A percentile compares a stretch with the other conserved stretches of the same genome.
These are phyloP conservation scores for Auanema freiburgensis DNA, from an alignment of 2,888 invertebrate genomes.

Conservation along the genomic window DNA sequence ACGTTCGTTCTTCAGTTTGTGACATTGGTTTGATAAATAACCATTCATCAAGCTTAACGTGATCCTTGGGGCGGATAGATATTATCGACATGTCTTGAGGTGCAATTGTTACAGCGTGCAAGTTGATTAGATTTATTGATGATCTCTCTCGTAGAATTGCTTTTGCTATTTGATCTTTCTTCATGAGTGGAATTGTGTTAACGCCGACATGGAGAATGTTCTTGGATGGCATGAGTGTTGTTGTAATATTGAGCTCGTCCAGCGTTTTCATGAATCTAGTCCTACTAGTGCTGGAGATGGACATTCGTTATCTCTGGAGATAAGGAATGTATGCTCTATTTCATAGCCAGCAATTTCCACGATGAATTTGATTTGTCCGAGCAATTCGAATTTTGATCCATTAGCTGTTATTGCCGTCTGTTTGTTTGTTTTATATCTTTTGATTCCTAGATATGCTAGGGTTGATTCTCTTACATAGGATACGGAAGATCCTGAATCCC, in stretches of 20 bases:
- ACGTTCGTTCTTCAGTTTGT: too few relatives aligned
- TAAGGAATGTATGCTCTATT: slow-evolving; percentile 8
- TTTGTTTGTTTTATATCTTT: not conserved
- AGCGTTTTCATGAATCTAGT: slow-evolving; percentile 4
- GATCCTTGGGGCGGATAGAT: too few relatives aligned
- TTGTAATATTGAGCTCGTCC: not conserved
- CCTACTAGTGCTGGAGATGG: slow-evolving; percentile 11
- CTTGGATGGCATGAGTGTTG: not conserved
- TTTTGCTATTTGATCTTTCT: not conserved
- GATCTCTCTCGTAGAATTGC: not conserved
- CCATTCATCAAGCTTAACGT: too few relatives aligned
- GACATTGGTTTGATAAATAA: too few relatives aligned
- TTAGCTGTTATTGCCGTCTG: slow-evolving; percentile 8
- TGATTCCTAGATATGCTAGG: not conserved
- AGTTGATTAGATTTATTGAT: too few relatives aligned
- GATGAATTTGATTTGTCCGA: not conserved
- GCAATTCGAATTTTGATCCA: not conserved
- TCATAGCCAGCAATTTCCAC: not conserved
- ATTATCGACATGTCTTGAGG: too few relatives aligned
- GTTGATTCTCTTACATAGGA: slow-evolving; percentile 13
- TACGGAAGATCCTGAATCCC: slow-evolving; percentile 14
- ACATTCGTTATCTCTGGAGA: slow-evolving; percentile 2
- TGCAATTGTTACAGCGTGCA: too few relatives aligned
- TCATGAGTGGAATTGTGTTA: slow-evolving; percentile 3
- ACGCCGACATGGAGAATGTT: slow-evolving; percentile 4